Evolutionary conservation across 2,888 invertebrate genomes (phyloP).

Genomic region (Ectemnius lituratus): DNA sequence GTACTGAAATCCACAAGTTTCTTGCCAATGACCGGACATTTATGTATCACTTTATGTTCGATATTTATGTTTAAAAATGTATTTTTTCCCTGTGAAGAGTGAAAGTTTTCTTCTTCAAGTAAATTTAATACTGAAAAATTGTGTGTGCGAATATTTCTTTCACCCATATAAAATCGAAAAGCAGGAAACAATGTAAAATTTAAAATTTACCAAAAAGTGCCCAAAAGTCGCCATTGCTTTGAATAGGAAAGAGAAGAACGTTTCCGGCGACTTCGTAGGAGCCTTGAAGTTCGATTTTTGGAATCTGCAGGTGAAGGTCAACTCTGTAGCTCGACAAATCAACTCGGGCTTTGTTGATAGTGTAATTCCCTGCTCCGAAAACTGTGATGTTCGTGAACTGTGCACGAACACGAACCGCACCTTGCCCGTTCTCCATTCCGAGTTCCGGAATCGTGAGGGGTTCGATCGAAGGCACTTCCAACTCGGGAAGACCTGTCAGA

Average conservation of each 20-base stretch:
- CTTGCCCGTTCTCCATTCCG: constrained; percentile 88
- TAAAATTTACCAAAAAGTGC: constrained; percentile 84
- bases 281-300: constrained; percentile 86
- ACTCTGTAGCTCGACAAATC: constrained; percentile 69
- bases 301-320: constrained; percentile 78
- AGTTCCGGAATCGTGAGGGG: constrained; percentile 85
- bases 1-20: no score
- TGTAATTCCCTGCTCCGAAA: constrained; percentile 87
- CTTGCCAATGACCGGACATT: no score
- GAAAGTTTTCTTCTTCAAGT: no score
- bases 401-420: constrained; percentile 86
- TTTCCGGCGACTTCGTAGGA: constrained; percentile 88
- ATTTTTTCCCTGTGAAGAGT: no score
- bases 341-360: constrained; percentile 82
- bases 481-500: constrained; percentile 82
- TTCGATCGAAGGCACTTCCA: constrained; percentile 87
- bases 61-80: no score
- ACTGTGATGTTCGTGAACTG: constrained; percentile 87
- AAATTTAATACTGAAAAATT: no score
- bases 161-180: no score
- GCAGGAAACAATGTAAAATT: constrained; percentile 38
- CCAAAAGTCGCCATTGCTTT: constrained; percentile 90
- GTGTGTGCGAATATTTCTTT: no score
- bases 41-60: no score
- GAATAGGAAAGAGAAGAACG: constrained; percentile 87